These are phyloP conservation scores for Cydia amplana DNA, from an alignment of 1,140 invertebrate species.

Conservation along the genomic window DNA sequence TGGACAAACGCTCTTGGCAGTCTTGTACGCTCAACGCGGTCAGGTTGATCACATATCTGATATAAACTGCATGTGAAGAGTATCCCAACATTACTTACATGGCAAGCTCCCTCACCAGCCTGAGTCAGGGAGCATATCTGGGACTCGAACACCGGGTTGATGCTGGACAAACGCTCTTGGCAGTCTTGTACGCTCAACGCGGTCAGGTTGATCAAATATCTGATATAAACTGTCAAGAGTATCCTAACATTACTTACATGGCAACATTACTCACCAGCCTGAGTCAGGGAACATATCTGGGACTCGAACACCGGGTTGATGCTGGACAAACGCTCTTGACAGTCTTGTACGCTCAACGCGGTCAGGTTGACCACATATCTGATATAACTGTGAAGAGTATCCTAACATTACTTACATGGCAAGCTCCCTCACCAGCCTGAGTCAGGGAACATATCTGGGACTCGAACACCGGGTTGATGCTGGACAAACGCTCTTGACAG, in stretches of 20 bases:
- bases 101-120: slow-evolving; percentile 80
- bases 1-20: slow-evolving; percentile 54
- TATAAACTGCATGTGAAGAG: too few species aligned
- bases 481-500: slow-evolving; percentile 54
- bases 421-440: slow-evolving; percentile 80
- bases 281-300: slow-evolving; percentile 83
- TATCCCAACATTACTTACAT: slow-evolving; percentile 63
- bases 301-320: slow-evolving; percentile 57
- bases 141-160: slow-evolving; percentile 55
- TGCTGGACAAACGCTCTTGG: slow-evolving; percentile 46
- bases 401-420: slow-evolving; percentile 70
- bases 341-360: slow-evolving; percentile 59
- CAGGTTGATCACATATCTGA: slow-evolving; percentile 69
- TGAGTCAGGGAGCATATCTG: slow-evolving; percentile 83
- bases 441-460: slow-evolving; percentile 82
- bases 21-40: slow-evolving; percentile 61
- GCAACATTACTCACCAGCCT: slow-evolving; percentile 80
- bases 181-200: slow-evolving; percentile 63
- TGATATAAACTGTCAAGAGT: too few species aligned
- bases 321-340: slow-evolving; percentile 49
- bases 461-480: slow-evolving; percentile 55
- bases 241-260: slow-evolving; percentile 66
- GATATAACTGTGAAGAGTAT: too few species aligned
- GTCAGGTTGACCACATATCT: slow-evolving; percentile 63
- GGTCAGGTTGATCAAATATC: slow-evolving; percentile 67